phyloP scores from a whole-genome alignment of 2,888 invertebrate species.

The Drosophila aldrichi region DNA sequence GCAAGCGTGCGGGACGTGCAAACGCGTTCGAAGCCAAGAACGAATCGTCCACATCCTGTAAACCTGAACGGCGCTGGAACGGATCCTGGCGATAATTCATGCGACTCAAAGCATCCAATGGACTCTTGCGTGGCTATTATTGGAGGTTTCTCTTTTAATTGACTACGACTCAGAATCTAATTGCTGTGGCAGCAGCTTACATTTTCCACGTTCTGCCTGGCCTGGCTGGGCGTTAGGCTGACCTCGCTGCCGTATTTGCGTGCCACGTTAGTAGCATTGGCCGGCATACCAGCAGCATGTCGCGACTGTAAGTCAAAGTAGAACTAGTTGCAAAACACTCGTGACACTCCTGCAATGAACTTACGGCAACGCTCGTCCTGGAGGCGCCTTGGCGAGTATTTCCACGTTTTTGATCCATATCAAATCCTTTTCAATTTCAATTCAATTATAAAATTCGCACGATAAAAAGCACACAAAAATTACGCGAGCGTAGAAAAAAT shows the following conservation, averaged over 20 bases:
- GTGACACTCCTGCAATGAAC: conserved; percentile 26
- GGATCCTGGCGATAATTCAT: conserved; percentile 61
- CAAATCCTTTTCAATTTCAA: not conserved
- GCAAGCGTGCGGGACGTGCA: conserved; percentile 64
- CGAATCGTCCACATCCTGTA: conserved; percentile 82
- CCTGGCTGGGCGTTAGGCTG: conserved; percentile 82
- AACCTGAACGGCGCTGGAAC: conserved; percentile 79
- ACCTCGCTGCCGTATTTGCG: conserved; percentile 78
- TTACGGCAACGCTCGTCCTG: conserved; percentile 66
- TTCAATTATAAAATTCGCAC: conserved; percentile 30
- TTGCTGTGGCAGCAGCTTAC: conserved; percentile 58
- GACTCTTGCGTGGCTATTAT: conserved; percentile 76
- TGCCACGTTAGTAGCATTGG: conserved; percentile 4
- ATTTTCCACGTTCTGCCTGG: conserved; percentile 62
- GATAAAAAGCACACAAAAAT: conserved; percentile 39
- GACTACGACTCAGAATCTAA: not conserved
- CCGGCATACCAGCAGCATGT: conserved; percentile 20
- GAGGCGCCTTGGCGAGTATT: conserved; percentile 63
- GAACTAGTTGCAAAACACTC: conserved; percentile 15
- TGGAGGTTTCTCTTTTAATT: not conserved
- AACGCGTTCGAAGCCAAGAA: conserved; percentile 76
- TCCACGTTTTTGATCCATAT: conserved; percentile 67
- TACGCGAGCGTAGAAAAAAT: conserved; percentile 13
- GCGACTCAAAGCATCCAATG: conserved; percentile 82
- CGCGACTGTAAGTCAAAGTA: conserved; percentile 54